Evolutionary conservation across 2,888 invertebrate species (phyloP).

Genomic region (Epistrophella euchroma): DNA sequence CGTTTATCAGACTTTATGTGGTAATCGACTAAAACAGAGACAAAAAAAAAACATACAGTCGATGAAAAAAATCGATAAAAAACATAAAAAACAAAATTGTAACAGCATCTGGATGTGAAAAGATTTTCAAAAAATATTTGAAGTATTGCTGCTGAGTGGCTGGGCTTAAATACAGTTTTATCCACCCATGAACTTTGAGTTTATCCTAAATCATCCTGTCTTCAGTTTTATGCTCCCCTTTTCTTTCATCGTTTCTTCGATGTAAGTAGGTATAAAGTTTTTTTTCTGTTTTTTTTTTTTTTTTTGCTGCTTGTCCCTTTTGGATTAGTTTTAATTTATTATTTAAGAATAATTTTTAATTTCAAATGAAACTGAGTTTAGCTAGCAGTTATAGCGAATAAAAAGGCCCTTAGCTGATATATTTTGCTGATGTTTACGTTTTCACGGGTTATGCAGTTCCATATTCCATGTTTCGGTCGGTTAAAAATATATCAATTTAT

Average conservation of each 20-base stretch:
- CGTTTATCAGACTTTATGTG: conserved; percentile 36
- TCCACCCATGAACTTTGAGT: conserved; percentile 69
- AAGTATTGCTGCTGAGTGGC: conserved; percentile 67
- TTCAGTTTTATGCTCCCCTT: conserved; percentile 44
- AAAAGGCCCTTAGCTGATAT: conserved; percentile 5
- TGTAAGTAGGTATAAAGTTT: conserved; percentile 31
- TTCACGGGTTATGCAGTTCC: conserved; percentile 30
- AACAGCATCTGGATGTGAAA: conserved; percentile 71
- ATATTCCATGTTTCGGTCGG: neutral
- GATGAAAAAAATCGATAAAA: conserved; percentile 1
- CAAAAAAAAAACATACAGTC: conserved; percentile 1
- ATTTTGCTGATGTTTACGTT: conserved; percentile 40
- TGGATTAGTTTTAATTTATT: conserved; percentile 35
- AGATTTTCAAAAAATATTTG: conserved; percentile 59
- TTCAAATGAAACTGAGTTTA: conserved; percentile 32
- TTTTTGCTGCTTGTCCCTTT: neutral
- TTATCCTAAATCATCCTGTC: conserved; percentile 71
- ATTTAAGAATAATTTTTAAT: conserved; percentile 59
- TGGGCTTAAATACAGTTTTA: conserved; percentile 59
- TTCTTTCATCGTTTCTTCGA: conserved; percentile 5
- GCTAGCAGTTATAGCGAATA: conserved; percentile 12
- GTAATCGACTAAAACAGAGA: conserved; percentile 45
- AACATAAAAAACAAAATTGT: conserved; percentile 45
- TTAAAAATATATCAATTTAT: conserved; percentile 56
- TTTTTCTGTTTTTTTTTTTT: neutral